Evolutionary conservation across 2,797 vertebrate genomes (phyloP).

Genomic region (Argya squamiceps): DNA sequence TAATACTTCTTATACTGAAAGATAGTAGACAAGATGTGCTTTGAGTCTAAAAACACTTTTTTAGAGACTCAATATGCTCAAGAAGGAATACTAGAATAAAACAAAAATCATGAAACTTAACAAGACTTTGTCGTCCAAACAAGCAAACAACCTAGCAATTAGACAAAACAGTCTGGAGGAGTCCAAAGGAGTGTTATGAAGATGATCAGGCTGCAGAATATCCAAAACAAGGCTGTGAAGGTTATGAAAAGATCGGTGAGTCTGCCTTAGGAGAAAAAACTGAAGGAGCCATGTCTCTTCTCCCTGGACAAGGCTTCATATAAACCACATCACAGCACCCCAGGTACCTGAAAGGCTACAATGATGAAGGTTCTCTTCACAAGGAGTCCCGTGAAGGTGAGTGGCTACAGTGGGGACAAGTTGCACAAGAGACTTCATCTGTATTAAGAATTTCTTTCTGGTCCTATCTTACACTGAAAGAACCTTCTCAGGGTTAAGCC

Average conservation of each 20-base stretch:
- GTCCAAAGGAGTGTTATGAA: not conserved
- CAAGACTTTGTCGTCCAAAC: not conserved
- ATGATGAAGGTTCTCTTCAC: not conserved
- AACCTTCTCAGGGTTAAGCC: not conserved
- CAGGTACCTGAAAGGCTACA: not conserved
- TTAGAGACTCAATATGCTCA: not conserved
- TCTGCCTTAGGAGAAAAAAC: not conserved
- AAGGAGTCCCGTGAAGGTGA: not conserved
- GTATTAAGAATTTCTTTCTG: not conserved
- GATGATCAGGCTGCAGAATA: not conserved
- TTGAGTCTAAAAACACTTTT: not conserved
- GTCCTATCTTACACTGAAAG: not conserved
- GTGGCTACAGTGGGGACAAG: not conserved
- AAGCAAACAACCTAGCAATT: not conserved
- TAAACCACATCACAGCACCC: not conserved
- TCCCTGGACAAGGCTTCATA: not conserved
- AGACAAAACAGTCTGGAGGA: not conserved
- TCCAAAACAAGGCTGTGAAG: not conserved
- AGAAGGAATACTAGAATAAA: not conserved
- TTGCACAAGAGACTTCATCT: not conserved
- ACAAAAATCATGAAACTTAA: not conserved
- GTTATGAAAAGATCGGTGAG: not conserved
- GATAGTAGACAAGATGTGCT: not conserved
- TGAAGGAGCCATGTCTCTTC: not conserved
- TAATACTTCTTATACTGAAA: not conserved